Evolutionary conservation across 2,113 vertebrate species (phyloP), one percentile per base, ranked within the genome.

Genomic region (Eulemur rufifrons): DNA sequence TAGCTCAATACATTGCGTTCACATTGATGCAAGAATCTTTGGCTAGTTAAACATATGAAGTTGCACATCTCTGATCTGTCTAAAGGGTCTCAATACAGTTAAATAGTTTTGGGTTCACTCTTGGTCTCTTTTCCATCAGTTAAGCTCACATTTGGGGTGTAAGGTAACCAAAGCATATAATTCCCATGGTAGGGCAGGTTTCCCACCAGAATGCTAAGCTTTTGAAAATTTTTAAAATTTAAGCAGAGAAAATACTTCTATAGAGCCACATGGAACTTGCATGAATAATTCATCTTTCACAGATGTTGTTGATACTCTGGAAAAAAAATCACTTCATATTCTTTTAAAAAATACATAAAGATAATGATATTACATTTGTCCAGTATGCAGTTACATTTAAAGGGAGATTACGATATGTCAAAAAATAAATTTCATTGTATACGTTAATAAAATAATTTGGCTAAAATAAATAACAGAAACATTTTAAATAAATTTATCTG

Each of bases 201-300:
- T 77, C 37, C n/a, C 17, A 74, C 27, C 45, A 2, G 21, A 86
- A 93, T 63, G 54, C 12, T 66, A 52, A 74, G 52, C 20, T 71
- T 92, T 32, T 34, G 7, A 61, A 71, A 59, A 85, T 54, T n/a
- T 84, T 94, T 86, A 3, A 34, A 74, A 54, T 88, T 78, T 77
- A 68, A 54, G 34, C 11, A 74, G 47, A 93, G 78, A 96, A 94
- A 52, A 74, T 77, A 83, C 63, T 87, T 88, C 92, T 61, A 52
- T 52, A 92, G 34, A 87, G 17, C 10, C 77, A 81, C 20, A 69
- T 2, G 32, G 50, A 83, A 61, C 54, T 88, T 77, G 0, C 20
- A 54, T 74, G 76, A 97, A 74, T 91, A 82, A 95, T 68, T 84
- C 56, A 50, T 56, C 85, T 76, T 86, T 82, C 81, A 93, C 37